These are phyloP conservation scores for Microtus oregoni DNA, from an alignment of 2,113 vertebrate genomes.

Conservation along the genomic window DNA sequence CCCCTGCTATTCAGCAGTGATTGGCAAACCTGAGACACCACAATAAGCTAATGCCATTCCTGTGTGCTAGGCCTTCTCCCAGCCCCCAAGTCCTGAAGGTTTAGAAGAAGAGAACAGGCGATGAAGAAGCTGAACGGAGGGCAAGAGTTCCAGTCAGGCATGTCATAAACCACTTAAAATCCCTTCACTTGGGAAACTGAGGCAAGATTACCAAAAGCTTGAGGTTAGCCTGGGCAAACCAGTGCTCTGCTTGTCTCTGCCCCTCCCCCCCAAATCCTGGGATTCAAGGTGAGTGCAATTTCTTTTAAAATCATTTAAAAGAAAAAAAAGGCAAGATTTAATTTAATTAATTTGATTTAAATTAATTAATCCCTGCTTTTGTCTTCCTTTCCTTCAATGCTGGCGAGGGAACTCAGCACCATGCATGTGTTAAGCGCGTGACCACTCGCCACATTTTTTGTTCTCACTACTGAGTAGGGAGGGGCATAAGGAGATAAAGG, in stretches of 20 bases:
- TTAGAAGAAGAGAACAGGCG: slow-evolving; percentile 16
- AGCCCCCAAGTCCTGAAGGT: background rate
- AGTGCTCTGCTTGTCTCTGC: too few relatives aligned
- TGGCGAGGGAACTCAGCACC: background rate
- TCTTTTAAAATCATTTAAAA: background rate
- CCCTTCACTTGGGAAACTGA: background rate
- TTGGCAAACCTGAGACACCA: background rate
- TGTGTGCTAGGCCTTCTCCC: background rate
- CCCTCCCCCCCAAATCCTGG: background rate
- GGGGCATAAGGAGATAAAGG: background rate
- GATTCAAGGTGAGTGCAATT: background rate
- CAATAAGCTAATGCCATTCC: background rate
- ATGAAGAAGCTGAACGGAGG: background rate
- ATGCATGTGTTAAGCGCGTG: too few relatives aligned
- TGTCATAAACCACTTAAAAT: background rate
- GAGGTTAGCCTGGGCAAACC: background rate
- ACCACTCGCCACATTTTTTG: background rate
- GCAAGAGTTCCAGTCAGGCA: background rate
- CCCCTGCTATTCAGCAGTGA: too few relatives aligned
- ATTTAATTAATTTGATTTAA: too few relatives aligned
- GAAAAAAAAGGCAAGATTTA: background rate
- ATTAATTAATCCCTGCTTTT: too few relatives aligned
- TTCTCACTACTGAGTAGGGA: background rate
- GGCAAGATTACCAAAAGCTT: background rate
- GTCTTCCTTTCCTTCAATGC: background rate